Conservation (phyloP, 1,140 invertebrate genomes). For the Ostrea denselamellosa region DNA sequence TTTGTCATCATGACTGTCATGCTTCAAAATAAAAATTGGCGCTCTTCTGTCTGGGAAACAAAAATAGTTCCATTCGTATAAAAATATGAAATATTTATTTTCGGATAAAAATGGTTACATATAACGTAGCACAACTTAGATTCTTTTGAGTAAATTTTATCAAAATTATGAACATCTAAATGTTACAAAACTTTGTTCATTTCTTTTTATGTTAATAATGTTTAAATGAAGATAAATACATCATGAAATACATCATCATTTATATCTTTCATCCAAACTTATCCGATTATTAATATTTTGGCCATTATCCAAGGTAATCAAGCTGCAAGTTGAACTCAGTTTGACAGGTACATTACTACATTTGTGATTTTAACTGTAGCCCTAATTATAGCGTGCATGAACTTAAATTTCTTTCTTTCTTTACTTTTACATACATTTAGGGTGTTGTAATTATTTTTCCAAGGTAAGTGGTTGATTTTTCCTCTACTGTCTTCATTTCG, state of each 20-base stretch:
- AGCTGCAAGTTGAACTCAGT: background rate
- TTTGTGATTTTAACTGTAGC: too few species aligned
- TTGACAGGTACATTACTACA: too few species aligned
- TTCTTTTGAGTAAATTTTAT: background rate
- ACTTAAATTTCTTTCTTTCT: too few species aligned
- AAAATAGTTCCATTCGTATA: background rate
- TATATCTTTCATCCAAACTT: background rate
- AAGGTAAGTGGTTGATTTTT: too few species aligned
- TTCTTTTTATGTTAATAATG: background rate
- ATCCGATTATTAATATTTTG: background rate
- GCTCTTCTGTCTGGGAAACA: background rate
- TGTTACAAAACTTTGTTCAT: background rate
- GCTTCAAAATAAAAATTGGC: slow-evolving; percentile 17
- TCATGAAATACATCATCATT: background rate
- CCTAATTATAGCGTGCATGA: too few species aligned
- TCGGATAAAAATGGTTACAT: background rate
- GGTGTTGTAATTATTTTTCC: too few species aligned
- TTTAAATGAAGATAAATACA: background rate
- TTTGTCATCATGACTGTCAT: background rate
- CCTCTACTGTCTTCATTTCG: too few species aligned
- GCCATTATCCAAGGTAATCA: too few species aligned
- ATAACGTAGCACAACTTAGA: background rate
- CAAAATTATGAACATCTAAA: background rate
- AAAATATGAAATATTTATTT: background rate
- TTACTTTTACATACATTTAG: too few species aligned